Evolutionary conservation across 2,888 invertebrate genomes (phyloP), one percentile per base, ranked within the genome.

Genomic region (Anorthoa munda): DNA sequence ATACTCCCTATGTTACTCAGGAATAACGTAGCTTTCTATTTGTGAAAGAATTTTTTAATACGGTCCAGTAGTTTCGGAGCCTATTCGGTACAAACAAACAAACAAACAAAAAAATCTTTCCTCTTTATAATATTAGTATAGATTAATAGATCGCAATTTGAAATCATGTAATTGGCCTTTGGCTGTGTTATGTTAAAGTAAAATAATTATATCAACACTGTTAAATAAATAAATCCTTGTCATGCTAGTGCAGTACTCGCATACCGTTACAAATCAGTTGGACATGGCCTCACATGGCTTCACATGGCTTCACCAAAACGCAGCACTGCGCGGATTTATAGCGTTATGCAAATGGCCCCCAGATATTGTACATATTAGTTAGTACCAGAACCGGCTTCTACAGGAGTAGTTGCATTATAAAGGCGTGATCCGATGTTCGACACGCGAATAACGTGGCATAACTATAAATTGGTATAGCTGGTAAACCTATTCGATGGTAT

Each of bases 291-390:
- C 26, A 45, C 45, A 15, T 21, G 12, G 13, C 55, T 11, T 55
- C 15, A 64, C 53, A 48, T 45, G 51, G 26, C 5, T 63, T 21
- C 26, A 31, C 50, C 12, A 39, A 63, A 46, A 61, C 5, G 75
- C 46, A 63, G 21, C 31, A 18, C 72, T 50, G 48, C 39, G 18
- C 13, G 39, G 53, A 77, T 66, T 77, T 77, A 72, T 77, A 60
- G 60, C 53, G 4, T 60, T 46, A 55, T 77, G 60, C 50, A 72
- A 77, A 72, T 72, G 23, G 48, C 17, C 5, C n/a, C 72, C 23
- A 50, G 21, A 77, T 65, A 55, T 51, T 46, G 45, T 56, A 39
- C 4, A 23, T 50, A 76, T 50, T 23, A 69, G 31, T 31, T 63
- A 51, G 31, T 7, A 46, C 15, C 7, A 51, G 17, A 31, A 45